These are phyloP conservation scores for Chalcosyrphus nemorum DNA, from an alignment of 2,888 invertebrate species.

Conservation along the genomic window DNA sequence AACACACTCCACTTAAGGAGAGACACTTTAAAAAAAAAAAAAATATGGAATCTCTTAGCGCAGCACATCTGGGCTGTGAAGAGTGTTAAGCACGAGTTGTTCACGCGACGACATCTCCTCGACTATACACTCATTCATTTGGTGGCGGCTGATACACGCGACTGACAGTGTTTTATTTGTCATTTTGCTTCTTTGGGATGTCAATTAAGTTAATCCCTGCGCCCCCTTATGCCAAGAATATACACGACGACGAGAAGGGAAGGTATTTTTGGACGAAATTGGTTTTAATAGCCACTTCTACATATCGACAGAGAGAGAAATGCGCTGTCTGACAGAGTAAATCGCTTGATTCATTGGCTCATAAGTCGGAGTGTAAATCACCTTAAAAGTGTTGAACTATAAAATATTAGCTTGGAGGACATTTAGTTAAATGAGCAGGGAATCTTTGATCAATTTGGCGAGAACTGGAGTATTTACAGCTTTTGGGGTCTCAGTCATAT, in stretches of 20 bases:
- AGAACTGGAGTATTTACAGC: no score
- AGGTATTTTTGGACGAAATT: conserved; percentile 42
- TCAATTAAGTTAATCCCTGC: conserved; percentile 67
- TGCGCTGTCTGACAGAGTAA: no score
- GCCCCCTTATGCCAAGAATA: conserved; percentile 40
- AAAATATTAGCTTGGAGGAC: no score
- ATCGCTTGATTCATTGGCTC: no score
- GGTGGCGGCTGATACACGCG: conserved; percentile 45
- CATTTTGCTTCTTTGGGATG: conserved; percentile 62
- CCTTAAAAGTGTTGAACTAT: no score
- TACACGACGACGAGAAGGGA: conserved; percentile 33
- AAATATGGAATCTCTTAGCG: conserved; percentile 44
- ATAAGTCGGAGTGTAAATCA: no score
- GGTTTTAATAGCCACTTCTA: conserved; percentile 27
- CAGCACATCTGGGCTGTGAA: conserved; percentile 40
- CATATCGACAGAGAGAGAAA: no score
- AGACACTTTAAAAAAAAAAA: conserved; percentile 60
- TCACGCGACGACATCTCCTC: conserved; percentile 42
- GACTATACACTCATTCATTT: conserved; percentile 31
- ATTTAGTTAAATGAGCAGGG: no score
- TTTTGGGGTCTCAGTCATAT: no score
- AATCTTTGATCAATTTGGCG: no score
- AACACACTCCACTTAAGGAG: conserved; percentile 66
- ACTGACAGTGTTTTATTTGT: conserved; percentile 63
- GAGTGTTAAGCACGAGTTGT: conserved; percentile 50